Base-by-base conservation (phyloP, 1,140 invertebrate species). In the Drosophila watanabei region DNA sequence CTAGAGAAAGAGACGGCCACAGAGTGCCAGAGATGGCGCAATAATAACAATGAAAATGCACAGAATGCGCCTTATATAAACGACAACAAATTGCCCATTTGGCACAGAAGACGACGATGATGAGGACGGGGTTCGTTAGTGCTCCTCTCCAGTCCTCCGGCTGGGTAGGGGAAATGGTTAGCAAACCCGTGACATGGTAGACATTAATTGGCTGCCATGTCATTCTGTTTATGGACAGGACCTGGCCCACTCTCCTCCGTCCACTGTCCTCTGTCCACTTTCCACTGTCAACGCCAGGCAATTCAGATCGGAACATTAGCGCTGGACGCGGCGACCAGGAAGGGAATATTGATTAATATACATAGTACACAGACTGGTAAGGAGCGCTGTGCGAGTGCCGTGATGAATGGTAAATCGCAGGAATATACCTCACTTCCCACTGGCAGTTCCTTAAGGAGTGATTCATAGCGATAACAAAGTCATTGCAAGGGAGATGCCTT, bases 1-100 rank as follows among this genome's bases (percentile, higher is more conserved):
- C 6, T 14, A 39, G 56, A 30, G 62, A 60, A 56, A 41, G 64
- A 20, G 57, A 61, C 3, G 48, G 35, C 14, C 45, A 33, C n/a
- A n/a, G 37, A 51, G 43, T 43, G 39, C 41, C 41, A 49, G 49
- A 56, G 46, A 59, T 75, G 84, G 85, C 69, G 58, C 84, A 88
- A 88, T 89, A 88, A 88, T 88, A 89, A 88, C 84, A 89, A 89
- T 89, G 85, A 89, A 89, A 89, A 85, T 89, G 86, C 70, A 90
- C 73, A 89, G 85, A 88, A 85, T 89, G 84, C 85, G 85, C 77
- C 86, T 84, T 78, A 89, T 88, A 88, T 73, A 75, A 75, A 84
- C 84, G 86, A 89, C 85, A 88, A 88, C 85, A 88, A 88, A 88
- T 88, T 88, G 84, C 80, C 84, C 85, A 88, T 88, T 88, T 88